These are phyloP conservation scores for Neoscelio sp. DNA, from an alignment of 2,888 invertebrate species.

Conservation along the genomic window DNA sequence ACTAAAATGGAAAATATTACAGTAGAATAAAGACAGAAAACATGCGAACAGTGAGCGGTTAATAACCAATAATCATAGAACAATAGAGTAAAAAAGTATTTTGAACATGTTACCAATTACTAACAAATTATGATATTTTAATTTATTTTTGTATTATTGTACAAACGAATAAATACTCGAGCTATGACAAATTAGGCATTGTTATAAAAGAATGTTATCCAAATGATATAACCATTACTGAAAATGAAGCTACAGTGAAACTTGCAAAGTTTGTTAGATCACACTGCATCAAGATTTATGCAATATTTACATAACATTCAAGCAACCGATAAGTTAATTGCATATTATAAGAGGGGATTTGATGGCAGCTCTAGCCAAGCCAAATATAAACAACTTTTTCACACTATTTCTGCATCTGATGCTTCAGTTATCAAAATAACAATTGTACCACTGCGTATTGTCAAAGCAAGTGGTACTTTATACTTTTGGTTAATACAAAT, in stretches of 20 bases:
- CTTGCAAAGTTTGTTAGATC: background rate
- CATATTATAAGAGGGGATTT: conserved; percentile 1
- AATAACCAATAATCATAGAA: too few relatives aligned
- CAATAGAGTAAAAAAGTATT: too few relatives aligned
- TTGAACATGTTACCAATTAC: too few relatives aligned
- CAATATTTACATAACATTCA: background rate
- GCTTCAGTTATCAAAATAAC: conserved; percentile 7
- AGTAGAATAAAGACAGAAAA: too few relatives aligned
- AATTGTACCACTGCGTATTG: conserved; percentile 21
- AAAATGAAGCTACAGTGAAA: background rate
- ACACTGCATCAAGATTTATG: background rate
- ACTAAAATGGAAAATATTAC: too few relatives aligned
- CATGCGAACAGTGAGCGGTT: too few relatives aligned
- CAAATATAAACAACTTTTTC: conserved; percentile 2
- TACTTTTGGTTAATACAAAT: too few relatives aligned
- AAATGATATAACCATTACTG: background rate
- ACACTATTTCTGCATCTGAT: background rate
- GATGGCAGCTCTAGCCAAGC: conserved; percentile 11
- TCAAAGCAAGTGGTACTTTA: background rate
- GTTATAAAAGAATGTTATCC: conserved; percentile 12
- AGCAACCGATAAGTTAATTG: background rate
- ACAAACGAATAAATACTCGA: background rate
- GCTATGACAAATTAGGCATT: background rate
- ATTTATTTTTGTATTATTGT: conserved; percentile 1
- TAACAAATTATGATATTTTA: too few relatives aligned